Conservation (phyloP, 2,113 vertebrate species). For the Lophius piscatorius region DNA sequence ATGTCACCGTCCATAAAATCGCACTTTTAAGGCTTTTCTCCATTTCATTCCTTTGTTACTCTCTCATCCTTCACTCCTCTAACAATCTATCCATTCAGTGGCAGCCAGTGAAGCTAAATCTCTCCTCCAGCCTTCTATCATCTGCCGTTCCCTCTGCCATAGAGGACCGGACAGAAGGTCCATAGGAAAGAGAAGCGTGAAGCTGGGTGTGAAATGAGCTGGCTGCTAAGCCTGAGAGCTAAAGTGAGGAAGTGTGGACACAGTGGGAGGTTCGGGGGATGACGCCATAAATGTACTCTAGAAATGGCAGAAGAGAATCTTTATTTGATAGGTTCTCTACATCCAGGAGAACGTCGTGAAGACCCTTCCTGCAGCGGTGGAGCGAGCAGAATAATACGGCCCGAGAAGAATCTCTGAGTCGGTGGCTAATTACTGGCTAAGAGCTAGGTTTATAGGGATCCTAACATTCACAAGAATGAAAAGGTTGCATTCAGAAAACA, state of each 20-base stretch:
- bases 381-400: too few species aligned
- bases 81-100: slow-evolving; percentile 13
- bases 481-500: too few species aligned
- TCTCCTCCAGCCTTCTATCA: background rate
- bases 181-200: slow-evolving; percentile 8
- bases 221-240: slow-evolving; percentile 20
- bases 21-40: background rate
- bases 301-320: background rate
- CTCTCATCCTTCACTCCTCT: slow-evolving; percentile 4
- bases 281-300: background rate
- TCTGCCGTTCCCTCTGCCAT: background rate
- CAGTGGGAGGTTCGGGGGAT: background rate
- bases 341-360: background rate
- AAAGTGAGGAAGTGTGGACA: slow-evolving; percentile 6
- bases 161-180: background rate
- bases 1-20: slow-evolving; percentile 1
- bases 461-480: too few species aligned
- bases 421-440: too few species aligned
- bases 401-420: too few species aligned
- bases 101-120: background rate
- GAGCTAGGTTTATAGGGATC: too few species aligned
- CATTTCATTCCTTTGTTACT: background rate
- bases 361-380: too few species aligned
- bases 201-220: slow-evolving; percentile 39
- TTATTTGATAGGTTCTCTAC: background rate